These are phyloP conservation scores for Montipora capricornis DNA, from an alignment of 64 coral and sea anemone species.

Conservation along the genomic window DNA sequence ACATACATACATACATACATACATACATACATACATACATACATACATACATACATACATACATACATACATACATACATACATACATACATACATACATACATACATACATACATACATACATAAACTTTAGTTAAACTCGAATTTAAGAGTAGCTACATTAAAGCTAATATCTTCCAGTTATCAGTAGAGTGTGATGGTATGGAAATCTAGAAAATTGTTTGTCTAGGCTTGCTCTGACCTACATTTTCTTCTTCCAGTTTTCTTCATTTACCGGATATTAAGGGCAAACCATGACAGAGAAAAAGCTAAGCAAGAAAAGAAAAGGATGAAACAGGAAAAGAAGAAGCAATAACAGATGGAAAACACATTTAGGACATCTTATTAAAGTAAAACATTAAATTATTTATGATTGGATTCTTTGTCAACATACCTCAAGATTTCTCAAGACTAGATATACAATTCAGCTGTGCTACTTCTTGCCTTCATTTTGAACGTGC, in stretches of 20 bases:
- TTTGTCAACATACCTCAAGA: background rate
- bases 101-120: too few species aligned
- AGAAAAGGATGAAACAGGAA: conserved; percentile 71
- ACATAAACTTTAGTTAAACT: too few species aligned
- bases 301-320: conserved; percentile 59
- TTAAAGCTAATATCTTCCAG: too few species aligned
- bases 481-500: background rate
- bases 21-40: too few species aligned
- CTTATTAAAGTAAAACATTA: background rate
- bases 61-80: too few species aligned
- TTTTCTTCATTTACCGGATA: conserved; percentile 69
- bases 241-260: conserved; percentile 27
- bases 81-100: too few species aligned
- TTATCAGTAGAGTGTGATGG: too few species aligned
- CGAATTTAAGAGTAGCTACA: too few species aligned
- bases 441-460: background rate
- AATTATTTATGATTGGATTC: background rate
- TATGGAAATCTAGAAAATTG: too few species aligned
- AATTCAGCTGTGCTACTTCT: background rate
- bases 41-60: too few species aligned
- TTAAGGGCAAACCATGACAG: conserved; percentile 76
- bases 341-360: conserved; percentile 70
- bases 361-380: background rate
- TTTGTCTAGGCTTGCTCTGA: background rate
- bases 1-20: too few species aligned